Percentiles rank a stretch among this genome's conserved stretches.
Evolutionary conservation across 2,113 vertebrate genomes (phyloP).

Genomic region (Struthidea cinerea): DNA sequence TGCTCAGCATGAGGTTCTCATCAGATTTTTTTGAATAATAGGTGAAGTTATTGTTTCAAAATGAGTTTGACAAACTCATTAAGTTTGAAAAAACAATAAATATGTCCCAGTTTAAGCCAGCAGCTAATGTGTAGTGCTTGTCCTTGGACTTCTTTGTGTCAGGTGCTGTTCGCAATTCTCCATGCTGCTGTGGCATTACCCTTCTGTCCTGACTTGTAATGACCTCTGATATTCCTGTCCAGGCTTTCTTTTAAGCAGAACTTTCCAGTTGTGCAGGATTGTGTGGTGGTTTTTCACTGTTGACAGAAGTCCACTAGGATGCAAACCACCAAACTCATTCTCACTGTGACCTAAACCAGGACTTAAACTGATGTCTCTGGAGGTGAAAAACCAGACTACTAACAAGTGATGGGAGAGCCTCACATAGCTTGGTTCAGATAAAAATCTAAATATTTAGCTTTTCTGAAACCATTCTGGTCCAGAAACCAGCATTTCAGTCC

Average conservation of each 20-base stretch:
- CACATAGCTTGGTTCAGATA: background rate
- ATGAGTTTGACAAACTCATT: background rate
- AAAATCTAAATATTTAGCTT: background rate
- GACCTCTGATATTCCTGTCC: background rate
- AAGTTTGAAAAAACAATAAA: background rate
- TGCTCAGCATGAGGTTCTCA: background rate
- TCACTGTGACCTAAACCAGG: conserved; percentile 39
- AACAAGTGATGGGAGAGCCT: background rate
- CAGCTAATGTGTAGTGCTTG: background rate
- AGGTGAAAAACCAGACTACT: conserved; percentile 15
- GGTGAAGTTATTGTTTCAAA: background rate
- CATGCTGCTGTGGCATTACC: background rate
- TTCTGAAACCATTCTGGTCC: background rate
- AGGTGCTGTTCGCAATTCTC: background rate
- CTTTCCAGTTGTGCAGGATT: background rate
- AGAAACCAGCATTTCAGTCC: background rate
- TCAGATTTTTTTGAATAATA: background rate
- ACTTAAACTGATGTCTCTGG: conserved; percentile 9
- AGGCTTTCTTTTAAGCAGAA: background rate
- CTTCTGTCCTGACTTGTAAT: background rate
- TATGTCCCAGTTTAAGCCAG: background rate
- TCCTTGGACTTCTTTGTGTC: background rate
- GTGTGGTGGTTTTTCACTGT: background rate
- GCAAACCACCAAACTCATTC: conserved; percentile 22
- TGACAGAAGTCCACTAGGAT: conserved; percentile 23